Conservation (phyloP, 2,113 vertebrate genomes). For the Dipodomys merriami region DNA sequence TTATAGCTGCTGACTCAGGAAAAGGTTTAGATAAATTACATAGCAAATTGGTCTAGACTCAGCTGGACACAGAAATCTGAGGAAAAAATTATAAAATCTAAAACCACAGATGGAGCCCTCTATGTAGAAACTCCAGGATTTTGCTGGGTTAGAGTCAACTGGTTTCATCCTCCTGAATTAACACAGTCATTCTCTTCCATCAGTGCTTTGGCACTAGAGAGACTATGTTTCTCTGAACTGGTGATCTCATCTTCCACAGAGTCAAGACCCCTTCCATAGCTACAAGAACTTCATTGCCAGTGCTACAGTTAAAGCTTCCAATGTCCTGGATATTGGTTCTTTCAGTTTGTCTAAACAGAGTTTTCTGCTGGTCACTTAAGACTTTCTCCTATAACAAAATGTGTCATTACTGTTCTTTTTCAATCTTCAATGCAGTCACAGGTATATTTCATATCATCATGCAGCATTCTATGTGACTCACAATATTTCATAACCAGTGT, state of each 20-base stretch:
- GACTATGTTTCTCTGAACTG: constrained; percentile 44
- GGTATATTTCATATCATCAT: neutral
- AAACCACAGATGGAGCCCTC: constrained; percentile 75
- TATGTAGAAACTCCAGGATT: constrained; percentile 64
- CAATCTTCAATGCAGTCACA: neutral
- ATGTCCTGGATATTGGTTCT: neutral
- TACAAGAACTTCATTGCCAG: neutral
- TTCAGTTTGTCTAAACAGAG: neutral
- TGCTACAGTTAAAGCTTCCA: neutral
- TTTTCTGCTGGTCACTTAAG: neutral
- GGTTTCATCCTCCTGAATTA: constrained; percentile 66
- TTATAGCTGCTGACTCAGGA: constrained; percentile 62
- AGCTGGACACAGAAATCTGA: constrained; percentile 62
- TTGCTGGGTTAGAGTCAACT: constrained; percentile 43
- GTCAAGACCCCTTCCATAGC: neutral
- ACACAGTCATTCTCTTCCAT: constrained; percentile 69
- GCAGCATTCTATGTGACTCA: neutral
- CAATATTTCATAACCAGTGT: neutral
- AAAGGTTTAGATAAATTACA: constrained; percentile 66
- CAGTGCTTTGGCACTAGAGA: constrained; percentile 48
- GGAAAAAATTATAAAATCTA: constrained; percentile 12
- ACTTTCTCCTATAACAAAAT: neutral
- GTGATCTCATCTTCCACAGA: constrained; percentile 58
- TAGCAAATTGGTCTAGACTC: constrained; percentile 54
- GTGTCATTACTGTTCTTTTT: neutral